phyloP scores from a whole-genome alignment of 2,113 vertebrate genomes.

The Burhinus oedicnemus region DNA sequence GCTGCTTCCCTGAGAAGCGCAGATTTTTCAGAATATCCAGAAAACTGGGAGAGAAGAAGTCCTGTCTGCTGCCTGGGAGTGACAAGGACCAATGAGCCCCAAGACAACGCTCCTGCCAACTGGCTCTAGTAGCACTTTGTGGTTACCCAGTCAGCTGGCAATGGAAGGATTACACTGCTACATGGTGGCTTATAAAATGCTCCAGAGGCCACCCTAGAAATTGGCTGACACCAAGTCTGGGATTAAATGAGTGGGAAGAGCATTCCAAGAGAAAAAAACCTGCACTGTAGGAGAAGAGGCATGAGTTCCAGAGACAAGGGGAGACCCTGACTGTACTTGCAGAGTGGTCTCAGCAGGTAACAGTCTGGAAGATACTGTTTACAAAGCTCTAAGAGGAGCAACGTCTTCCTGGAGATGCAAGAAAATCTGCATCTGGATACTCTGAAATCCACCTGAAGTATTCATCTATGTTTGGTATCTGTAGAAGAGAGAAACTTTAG shows the following conservation, averaged over 20 bases:
- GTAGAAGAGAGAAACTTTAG: background rate
- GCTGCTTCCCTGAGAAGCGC: background rate
- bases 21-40: background rate
- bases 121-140: background rate
- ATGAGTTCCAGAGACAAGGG: background rate
- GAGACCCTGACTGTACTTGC: background rate
- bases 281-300: background rate
- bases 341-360: background rate
- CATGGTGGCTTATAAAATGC: background rate
- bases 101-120: background rate
- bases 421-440: background rate
- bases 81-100: background rate
- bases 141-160: background rate
- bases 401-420: background rate
- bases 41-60: background rate
- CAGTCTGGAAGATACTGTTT: background rate
- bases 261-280: background rate
- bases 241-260: background rate
- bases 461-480: background rate
- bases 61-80: background rate
- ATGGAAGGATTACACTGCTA: background rate
- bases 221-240: background rate
- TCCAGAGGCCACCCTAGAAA: background rate
- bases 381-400: background rate
- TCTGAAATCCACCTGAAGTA: background rate